phyloP scores from a whole-genome alignment of 2,797 vertebrate species.

The Falco naumanni region DNA sequence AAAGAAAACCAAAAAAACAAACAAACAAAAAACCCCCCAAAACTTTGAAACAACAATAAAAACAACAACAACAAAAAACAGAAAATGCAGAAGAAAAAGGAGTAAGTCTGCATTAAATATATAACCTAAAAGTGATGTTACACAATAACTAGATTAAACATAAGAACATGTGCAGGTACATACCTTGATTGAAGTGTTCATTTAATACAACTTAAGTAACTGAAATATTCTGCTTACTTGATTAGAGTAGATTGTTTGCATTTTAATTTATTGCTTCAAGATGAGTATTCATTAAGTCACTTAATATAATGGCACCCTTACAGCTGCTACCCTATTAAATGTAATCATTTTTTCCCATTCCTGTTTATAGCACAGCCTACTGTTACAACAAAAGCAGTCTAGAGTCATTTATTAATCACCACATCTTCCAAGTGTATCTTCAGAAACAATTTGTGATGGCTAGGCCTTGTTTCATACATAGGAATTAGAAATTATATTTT shows the following conservation, averaged over 20 bases:
- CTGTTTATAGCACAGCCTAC: slow-evolving; percentile 40
- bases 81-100: not conserved
- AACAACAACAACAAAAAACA: too few species aligned
- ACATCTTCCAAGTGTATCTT: not conserved
- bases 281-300: slow-evolving; percentile 76
- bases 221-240: slow-evolving; percentile 67
- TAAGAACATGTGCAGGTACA: slow-evolving; percentile 37
- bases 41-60: too few species aligned
- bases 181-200: slow-evolving; percentile 68
- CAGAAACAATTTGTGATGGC: not conserved
- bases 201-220: slow-evolving; percentile 69
- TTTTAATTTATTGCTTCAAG: slow-evolving; percentile 76
- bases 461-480: not conserved
- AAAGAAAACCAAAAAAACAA: not conserved
- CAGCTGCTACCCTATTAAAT: slow-evolving; percentile 44
- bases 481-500: not conserved
- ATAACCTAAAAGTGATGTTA: not conserved
- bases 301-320: slow-evolving; percentile 71
- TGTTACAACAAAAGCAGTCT: slow-evolving; percentile 3
- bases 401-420: slow-evolving; percentile 37
- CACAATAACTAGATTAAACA: slow-evolving; percentile 50
- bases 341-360: slow-evolving; percentile 12
- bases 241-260: slow-evolving; percentile 77
- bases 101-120: not conserved
- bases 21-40: too few species aligned